Base-by-base conservation (phyloP, 2,113 vertebrate species). In the Nipponia nippon region DNA sequence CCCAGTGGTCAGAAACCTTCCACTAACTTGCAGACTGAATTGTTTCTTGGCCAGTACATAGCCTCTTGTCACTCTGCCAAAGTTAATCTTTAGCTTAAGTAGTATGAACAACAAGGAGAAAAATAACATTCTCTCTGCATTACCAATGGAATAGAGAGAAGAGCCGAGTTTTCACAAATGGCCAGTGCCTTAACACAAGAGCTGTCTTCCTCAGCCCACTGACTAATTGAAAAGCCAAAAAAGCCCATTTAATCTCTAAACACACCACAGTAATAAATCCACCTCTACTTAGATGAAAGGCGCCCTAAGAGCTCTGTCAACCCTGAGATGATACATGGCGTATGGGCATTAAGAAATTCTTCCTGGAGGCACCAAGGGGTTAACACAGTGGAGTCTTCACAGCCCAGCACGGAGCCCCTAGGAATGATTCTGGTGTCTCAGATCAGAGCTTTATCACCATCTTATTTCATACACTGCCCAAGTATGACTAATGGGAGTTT, bases 51-150 rank as follows among this genome's bases (percentile, higher is more conserved):
- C 83, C 83, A 73, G 34, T 9, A 53, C 10, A 2, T 40, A 92
- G 75, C 18, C 56, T 56, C 67, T 34, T 83, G 73, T 71, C 7
- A 3, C 66, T 49, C 79, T 90, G 92, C 88, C 91, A 95, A 27
- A 96, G 61, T 90, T 93, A 76, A 95, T 88, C 92, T 88, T 87
- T 30, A 90, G 73, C 56, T 83, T 55, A 29, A 95, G 44, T 3
- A 73, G 44, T 75, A 56, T 4, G 44, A 95, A 61, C 29, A 83
- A 65, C 16, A 67, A 86, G 75, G 47, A 85, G 79, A 69, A 87
- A 86, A 95, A 61, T 8, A 65, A 80, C 88, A 83, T 88, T 93
- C 73, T 53, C 88, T 88, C 61, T 27, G 71, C 5, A 2, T 73
- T 92, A 73, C 82, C 66, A 49, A 32, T 5, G 18, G 66, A 38